Conservation (phyloP, 2,113 vertebrate genomes). For the Bubalus kerabau region DNA sequence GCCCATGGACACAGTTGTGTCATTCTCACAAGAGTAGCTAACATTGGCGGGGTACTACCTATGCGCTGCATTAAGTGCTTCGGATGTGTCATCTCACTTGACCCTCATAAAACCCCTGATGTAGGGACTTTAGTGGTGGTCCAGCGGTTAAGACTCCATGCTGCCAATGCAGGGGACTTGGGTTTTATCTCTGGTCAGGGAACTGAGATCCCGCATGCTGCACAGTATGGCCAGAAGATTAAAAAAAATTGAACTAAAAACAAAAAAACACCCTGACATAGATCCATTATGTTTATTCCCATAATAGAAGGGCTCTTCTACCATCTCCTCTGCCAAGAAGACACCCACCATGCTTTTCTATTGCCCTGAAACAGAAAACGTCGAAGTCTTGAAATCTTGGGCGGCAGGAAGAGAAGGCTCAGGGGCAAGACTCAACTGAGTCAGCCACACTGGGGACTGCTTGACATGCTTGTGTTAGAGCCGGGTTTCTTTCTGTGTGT, state of each 20-base stretch:
- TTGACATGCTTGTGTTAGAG: neutral
- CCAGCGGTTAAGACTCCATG: neutral
- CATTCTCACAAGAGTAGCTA: neutral
- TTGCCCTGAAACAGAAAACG: neutral
- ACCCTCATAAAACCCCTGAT: neutral
- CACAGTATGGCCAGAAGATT: neutral
- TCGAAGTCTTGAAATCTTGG: neutral
- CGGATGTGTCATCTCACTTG: rapidly evolving
- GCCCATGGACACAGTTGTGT: neutral
- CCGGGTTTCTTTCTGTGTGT: neutral
- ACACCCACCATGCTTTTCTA: neutral
- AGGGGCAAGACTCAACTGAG: rapidly evolving
- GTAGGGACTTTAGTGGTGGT: neutral
- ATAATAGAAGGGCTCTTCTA: neutral
- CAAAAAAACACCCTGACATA: neutral
- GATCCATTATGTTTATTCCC: neutral
- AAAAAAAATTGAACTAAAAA: neutral
- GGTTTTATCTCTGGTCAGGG: neutral
- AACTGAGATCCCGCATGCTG: neutral
- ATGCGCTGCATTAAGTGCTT: rapidly evolving
- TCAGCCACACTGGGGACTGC: neutral
- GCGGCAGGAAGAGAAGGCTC: neutral
- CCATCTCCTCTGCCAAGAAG: neutral
- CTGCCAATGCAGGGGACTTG: neutral
- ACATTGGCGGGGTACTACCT: rapidly evolving